Base-by-base conservation (phyloP, 2,888 invertebrate species). In the Mimumesa dahlbomi region DNA sequence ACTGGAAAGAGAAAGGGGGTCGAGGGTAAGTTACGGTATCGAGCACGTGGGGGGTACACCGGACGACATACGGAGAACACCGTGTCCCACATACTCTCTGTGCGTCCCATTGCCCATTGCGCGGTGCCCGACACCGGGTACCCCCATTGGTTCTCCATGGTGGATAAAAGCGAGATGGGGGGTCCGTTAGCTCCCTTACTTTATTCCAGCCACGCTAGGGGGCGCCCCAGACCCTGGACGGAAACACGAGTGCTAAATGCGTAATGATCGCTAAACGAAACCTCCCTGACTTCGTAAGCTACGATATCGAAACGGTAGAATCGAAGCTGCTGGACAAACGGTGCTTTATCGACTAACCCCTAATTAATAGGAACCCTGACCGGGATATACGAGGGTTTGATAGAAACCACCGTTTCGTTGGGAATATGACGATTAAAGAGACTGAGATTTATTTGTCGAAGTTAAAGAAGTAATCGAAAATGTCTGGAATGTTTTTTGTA, bases 131-230 rank as follows among this genome's bases (percentile, higher is more conserved):
- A 77, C 67, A 71, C 70, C 73, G 81, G 70, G 75, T 81, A 82
- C 81, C 79, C 76, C 84, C 84, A 83, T 88, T 84, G 85, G 84
- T 77, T 77, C 81, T 64, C 61, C 77, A 43, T 48, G 49, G 62
- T 75, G 85, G 75, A 88, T 88, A 89, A 89, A 88, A 79, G 83
- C 89, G 63, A 84, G 84, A 85, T 89, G 88, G 89, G 89, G 88
- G 88, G 88, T 88, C 88, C 75, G 52, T 50, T 49, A 40, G 67
- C 64, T 67, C 81, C 82, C 75, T 81, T 81, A 78, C 83, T 81
- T 82, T 75, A 76, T 79, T 75, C 79, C 72, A 58, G 54, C 78
- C 82, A 73, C 82, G 75, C 82, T 79, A 46, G 75, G 82, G 82
- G 84, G 82, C 76, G 79, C 80, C 78, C 79, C 79, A 76, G 77